phyloP scores from a whole-genome alignment of 2,888 invertebrate genomes.

The Metacarcinus magister region DNA sequence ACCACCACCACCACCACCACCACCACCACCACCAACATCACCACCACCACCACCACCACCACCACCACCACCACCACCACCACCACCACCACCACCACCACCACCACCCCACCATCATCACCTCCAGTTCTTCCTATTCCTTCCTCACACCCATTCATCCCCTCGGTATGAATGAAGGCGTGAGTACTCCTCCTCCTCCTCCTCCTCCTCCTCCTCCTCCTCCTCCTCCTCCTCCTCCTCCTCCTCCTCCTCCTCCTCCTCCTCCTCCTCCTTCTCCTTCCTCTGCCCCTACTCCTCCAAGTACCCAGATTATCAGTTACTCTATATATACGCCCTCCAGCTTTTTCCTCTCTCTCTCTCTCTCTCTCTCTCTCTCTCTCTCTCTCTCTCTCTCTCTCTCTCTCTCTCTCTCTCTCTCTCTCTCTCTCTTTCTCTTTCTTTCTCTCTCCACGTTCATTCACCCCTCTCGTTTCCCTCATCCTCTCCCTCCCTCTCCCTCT shows the following conservation, averaged over 20 bases:
- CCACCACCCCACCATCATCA: background rate
- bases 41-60: too few relatives aligned
- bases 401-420: too few relatives aligned
- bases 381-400: background rate
- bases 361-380: conserved; percentile 26
- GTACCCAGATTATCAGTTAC: conserved; percentile 20
- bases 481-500: background rate
- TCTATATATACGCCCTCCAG: background rate
- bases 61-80: background rate
- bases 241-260: background rate
- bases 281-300: background rate
- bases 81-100: background rate
- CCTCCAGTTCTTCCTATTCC: background rate
- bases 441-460: background rate
- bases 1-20: too few relatives aligned
- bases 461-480: too few relatives aligned
- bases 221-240: conserved; percentile 7
- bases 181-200: conserved; percentile 33
- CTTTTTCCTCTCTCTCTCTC: conserved; percentile 19
- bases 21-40: too few relatives aligned
- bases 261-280: background rate
- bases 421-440: too few relatives aligned
- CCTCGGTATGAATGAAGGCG: conserved; percentile 18
- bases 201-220: conserved; percentile 10
- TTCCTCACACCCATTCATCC: background rate